These are phyloP conservation scores for Darevskia nairensis DNA, from an alignment of 2,797 vertebrate genomes.

Conservation along the genomic window DNA sequence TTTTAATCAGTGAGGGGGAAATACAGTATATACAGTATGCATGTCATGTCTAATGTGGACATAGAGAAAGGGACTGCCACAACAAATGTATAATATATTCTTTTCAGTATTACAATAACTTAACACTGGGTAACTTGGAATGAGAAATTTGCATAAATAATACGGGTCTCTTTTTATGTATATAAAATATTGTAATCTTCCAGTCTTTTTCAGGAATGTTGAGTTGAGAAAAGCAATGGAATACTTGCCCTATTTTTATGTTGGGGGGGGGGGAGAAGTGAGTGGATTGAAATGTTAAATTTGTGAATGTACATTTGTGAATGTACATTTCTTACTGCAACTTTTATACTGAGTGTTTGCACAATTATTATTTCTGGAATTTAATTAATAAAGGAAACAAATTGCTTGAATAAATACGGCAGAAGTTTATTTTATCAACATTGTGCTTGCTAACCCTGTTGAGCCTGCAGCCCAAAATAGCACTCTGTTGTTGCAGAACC, in stretches of 20 bases:
- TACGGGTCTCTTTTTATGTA: constrained; percentile 88
- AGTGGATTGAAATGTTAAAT: constrained; percentile 81
- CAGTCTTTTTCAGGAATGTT: constrained; percentile 83
- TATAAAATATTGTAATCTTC: constrained; percentile 82
- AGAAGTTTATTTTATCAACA: not conserved
- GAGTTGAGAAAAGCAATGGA: constrained; percentile 77
- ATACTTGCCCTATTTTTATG: constrained; percentile 86
- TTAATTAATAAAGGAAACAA: constrained; percentile 78
- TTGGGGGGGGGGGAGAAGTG: constrained; percentile 68
- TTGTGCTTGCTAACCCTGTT: not conserved
- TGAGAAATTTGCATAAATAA: constrained; percentile 82
- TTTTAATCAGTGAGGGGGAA: not conserved
- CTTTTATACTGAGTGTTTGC: constrained; percentile 88
- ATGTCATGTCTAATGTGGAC: constrained; percentile 24
- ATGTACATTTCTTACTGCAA: constrained; percentile 88
- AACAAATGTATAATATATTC: constrained; percentile 51
- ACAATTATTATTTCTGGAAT: constrained; percentile 82
- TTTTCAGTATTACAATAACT: constrained; percentile 67
- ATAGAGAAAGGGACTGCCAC: constrained; percentile 24
- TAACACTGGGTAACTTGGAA: constrained; percentile 78
- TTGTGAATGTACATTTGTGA: no score
- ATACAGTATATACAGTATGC: constrained; percentile 20
- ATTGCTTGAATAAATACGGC: constrained; percentile 76
- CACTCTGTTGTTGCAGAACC: not conserved
- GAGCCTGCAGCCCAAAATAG: not conserved